Conservation (phyloP, 2,113 vertebrate genomes). For the Pogona vitticeps region DNA sequence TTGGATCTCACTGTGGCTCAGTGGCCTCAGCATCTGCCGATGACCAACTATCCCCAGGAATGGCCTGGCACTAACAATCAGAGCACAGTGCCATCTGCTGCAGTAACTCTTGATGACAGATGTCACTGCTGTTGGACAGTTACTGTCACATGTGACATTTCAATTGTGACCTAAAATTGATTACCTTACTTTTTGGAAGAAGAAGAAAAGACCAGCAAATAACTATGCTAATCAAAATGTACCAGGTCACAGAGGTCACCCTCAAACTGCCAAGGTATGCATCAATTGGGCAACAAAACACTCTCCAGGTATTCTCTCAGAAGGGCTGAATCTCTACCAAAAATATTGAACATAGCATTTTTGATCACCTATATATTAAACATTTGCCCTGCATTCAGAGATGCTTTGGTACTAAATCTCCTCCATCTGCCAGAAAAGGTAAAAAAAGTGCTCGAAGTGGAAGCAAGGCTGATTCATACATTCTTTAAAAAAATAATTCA, state of each 20-base stretch:
- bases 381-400: slow-evolving; percentile 28
- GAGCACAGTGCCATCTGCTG: slow-evolving; percentile 37
- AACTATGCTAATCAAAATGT: slow-evolving; percentile 66
- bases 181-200: slow-evolving; percentile 42
- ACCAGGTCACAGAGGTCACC: slow-evolving; percentile 40
- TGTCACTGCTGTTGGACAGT: slow-evolving; percentile 54
- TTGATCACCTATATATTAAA: slow-evolving; percentile 2
- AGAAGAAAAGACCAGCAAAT: slow-evolving; percentile 57
- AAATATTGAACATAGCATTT: slow-evolving; percentile 44
- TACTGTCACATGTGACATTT: slow-evolving; percentile 54
- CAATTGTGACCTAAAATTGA: slow-evolving; percentile 67
- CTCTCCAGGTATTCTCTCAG: slow-evolving; percentile 21
- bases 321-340: slow-evolving; percentile 25
- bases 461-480: background rate
- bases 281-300: slow-evolving; percentile 25
- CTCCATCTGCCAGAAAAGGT: background rate
- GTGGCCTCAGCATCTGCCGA: background rate
- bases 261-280: slow-evolving; percentile 56
- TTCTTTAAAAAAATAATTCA: no score
- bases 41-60: slow-evolving; percentile 31
- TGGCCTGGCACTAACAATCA: slow-evolving; percentile 19
- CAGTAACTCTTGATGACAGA: slow-evolving; percentile 59
- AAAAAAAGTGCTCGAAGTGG: no score
- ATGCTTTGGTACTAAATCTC: background rate
- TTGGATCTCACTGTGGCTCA: background rate